These are phyloP conservation scores for Choreutis nemorana DNA, from an alignment of 2,888 invertebrate genomes.

Conservation along the genomic window DNA sequence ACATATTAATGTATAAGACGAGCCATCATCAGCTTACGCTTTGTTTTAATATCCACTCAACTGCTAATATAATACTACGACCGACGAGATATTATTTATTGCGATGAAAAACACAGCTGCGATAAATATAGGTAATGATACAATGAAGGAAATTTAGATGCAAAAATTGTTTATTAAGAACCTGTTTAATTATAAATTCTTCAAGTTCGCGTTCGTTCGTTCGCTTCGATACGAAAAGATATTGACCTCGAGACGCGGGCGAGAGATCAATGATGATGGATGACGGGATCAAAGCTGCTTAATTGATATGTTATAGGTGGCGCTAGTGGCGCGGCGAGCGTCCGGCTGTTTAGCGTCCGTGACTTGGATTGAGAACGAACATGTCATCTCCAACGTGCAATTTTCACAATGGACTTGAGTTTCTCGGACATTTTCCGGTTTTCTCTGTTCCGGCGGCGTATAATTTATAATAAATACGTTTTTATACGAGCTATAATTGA, in stretches of 20 bases:
- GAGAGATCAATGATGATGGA: conserved; percentile 56
- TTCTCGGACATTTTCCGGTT: too few relatives aligned
- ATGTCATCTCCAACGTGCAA: too few relatives aligned
- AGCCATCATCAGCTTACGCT: conserved; percentile 28
- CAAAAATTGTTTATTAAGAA: conserved; percentile 28
- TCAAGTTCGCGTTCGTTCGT: too few relatives aligned
- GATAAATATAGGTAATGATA: conserved; percentile 14
- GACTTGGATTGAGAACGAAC: conserved; percentile 26
- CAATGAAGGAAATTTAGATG: conserved; percentile 13
- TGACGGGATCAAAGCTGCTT: conserved; percentile 38
- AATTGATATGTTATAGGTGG: conserved; percentile 45
- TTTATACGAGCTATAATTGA: too few relatives aligned
- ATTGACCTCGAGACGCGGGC: conserved; percentile 49
- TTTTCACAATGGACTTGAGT: too few relatives aligned
- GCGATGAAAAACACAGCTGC: conserved; percentile 6
- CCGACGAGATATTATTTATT: conserved; percentile 2
- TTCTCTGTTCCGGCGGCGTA: too few relatives aligned
- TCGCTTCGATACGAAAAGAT: conserved; percentile 50
- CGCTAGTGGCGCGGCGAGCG: conserved; percentile 37
- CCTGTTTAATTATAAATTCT: conserved; percentile 47
- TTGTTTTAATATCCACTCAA: conserved; percentile 20
- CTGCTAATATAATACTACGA: conserved; percentile 8
- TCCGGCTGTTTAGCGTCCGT: conserved; percentile 19
- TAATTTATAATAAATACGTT: too few relatives aligned
- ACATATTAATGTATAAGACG: conserved; percentile 26